Base-by-base conservation (phyloP, 2,797 vertebrate species). In the Kryptopterus vitreolus region DNA sequence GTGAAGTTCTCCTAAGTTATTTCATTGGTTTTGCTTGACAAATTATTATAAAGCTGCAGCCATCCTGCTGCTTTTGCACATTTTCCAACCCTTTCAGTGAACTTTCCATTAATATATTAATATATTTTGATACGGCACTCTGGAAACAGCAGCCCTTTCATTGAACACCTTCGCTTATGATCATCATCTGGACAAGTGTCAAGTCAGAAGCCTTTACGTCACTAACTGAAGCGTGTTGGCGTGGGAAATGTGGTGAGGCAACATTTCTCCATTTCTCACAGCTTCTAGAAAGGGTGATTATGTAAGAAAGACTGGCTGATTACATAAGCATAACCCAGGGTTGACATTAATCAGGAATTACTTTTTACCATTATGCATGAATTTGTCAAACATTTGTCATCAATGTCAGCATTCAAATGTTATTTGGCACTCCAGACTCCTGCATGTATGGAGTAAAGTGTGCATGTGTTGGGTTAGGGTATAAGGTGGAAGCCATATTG, bases 261-360 rank as follows among this genome's bases (percentile, higher is more conserved):
- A 73, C 4, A 31, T 52, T 52, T 31, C 12, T 16, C n/a, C 4
- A 31, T 48, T 78, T 75, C 46, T 26, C 33, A 62, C 13, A 31
- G 59, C 38, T 72, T 58, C 63, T 72, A 62, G 26, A 3, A 76
- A 46, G 29, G 65, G 55, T 5, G 20, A 24, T 75, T 81, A 78
- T 20, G 18, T 63, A 79, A 74, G 11, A 48, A 18, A 73, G 20
- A 57, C 72, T 33, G 26, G 55, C 72, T 33, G 33, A 35, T 78
- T 70, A 75, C 55, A 48, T 78, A 78, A 69, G 18, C 7, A 26
- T 52, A 20, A 69, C 52, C 7, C 55, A 69, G 9, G 15, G n/a
- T 15, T 66, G 11, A 29, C 12, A 24, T 53, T 82, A 76, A 48
- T 50, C 26, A 63, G 38, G 35, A 46, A n/a, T n/a, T 43, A 3